A percentile compares a stretch with the other conserved stretches of the same genome.
Conservation (phyloP, 2,888 invertebrate genomes). For the Zaprionus lineosus region DNA sequence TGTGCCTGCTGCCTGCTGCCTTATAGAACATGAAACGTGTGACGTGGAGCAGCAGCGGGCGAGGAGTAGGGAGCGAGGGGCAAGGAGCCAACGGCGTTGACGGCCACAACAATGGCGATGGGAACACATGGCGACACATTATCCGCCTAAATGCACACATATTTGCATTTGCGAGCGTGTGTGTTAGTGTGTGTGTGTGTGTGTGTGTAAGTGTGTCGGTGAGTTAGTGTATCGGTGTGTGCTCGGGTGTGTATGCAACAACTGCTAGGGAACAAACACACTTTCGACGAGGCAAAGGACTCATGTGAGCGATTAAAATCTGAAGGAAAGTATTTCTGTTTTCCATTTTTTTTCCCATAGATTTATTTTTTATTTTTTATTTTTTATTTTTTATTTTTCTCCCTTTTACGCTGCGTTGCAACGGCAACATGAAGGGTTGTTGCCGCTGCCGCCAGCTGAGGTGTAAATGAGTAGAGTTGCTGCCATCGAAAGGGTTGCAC, state of each 20-base stretch:
- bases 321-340: conserved; percentile 74
- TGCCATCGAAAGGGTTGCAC: conserved; percentile 55
- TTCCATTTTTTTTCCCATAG: conserved; percentile 33
- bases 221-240: background rate
- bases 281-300: conserved; percentile 38
- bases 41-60: too few relatives aligned
- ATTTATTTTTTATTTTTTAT: conserved; percentile 25
- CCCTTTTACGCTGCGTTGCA: conserved; percentile 19
- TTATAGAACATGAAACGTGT: too few relatives aligned
- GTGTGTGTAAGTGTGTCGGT: background rate
- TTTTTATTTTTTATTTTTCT: too few relatives aligned
- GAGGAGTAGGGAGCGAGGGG: too few relatives aligned
- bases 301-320: conserved; percentile 80
- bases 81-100: conserved; percentile 46
- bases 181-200: background rate
- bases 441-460: conserved; percentile 48
- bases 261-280: conserved; percentile 10
- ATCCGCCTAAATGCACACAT: conserved; percentile 66
- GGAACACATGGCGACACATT: conserved; percentile 66
- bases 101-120: conserved; percentile 48
- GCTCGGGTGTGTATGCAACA: background rate
- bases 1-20: too few relatives aligned
- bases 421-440: conserved; percentile 57
- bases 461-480: conserved; percentile 70
- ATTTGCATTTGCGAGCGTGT: background rate